Conservation (phyloP, 2,797 vertebrate genomes). For the Enteromius trimaculatus region DNA sequence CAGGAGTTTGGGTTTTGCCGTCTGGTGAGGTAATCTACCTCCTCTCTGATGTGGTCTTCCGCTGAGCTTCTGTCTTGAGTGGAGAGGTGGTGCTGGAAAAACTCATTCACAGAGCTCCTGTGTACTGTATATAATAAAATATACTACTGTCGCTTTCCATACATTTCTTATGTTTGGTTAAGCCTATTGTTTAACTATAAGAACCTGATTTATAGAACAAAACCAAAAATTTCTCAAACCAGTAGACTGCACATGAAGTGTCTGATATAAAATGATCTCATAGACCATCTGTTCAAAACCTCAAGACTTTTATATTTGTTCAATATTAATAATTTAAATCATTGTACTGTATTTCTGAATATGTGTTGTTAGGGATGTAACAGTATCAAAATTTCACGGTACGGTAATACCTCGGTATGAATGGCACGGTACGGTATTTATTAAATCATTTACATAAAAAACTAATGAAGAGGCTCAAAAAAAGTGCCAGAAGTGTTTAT, state of each 20-base stretch:
- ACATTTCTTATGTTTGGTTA: background rate
- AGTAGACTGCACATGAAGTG: background rate
- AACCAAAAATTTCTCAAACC: background rate
- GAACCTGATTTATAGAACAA: background rate
- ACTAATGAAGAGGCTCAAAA: too few species aligned
- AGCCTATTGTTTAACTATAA: conserved; percentile 10
- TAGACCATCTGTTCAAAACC: background rate
- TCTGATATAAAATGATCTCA: background rate
- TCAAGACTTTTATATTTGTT: background rate
- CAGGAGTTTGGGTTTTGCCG: conserved; percentile 5
- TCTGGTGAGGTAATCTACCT: conserved; percentile 43
- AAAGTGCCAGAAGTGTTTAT: too few species aligned
- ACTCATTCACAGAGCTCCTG: background rate
- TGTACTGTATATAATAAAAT: conserved; percentile 3
- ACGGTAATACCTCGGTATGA: too few species aligned
- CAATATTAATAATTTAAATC: background rate
- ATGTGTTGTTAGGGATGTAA: background rate
- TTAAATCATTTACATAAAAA: too few species aligned
- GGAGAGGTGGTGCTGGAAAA: conserved; percentile 21
- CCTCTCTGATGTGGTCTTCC: conserved; percentile 36
- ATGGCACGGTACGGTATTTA: too few species aligned
- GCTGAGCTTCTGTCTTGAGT: conserved; percentile 9
- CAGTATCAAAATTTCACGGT: too few species aligned
- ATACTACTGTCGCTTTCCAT: conserved; percentile 19
- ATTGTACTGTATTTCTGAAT: background rate